Conservation (phyloP, 2,113 vertebrate species). For the Channa maculata region DNA sequence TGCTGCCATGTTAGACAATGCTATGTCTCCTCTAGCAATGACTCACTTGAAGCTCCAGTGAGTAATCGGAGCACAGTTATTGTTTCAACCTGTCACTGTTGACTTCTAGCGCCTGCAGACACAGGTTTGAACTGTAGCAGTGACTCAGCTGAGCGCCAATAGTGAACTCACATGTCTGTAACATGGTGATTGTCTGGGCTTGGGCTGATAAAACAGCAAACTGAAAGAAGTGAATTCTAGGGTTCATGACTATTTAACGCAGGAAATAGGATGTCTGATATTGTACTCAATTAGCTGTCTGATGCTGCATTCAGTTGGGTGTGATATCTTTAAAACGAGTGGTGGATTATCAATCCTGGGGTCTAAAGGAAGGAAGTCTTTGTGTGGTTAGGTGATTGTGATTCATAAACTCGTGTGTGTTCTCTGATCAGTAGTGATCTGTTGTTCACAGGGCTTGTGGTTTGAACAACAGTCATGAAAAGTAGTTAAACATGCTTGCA, state of each 20-base stretch:
- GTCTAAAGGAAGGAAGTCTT: conserved; percentile 44
- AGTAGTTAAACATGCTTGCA: conserved; percentile 29
- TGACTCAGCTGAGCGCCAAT: conserved; percentile 69
- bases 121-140: conserved; percentile 64
- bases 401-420: conserved; percentile 24
- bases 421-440: conserved; percentile 16
- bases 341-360: conserved; percentile 14
- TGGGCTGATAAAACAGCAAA: conserved; percentile 36
- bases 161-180: conserved; percentile 60
- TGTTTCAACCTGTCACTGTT: conserved; percentile 77
- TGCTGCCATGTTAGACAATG: conserved; percentile 62
- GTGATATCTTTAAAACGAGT: conserved; percentile 11
- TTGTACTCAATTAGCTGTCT: conserved; percentile 38
- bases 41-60: conserved; percentile 78
- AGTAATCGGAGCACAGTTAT: conserved; percentile 75
- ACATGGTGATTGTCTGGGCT: conserved; percentile 29
- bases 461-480: conserved; percentile 37
- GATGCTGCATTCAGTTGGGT: conserved; percentile 8
- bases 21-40: conserved; percentile 68
- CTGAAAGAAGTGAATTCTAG: conserved; percentile 19
- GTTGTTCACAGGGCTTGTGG: conserved; percentile 1
- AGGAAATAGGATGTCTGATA: conserved; percentile 34
- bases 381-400: conserved; percentile 43
- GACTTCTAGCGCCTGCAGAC: conserved; percentile 73
- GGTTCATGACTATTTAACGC: conserved; percentile 38